These are phyloP conservation scores for Heliconius hewitsoni DNA, from an alignment of 1,140 invertebrate species.

Conservation along the genomic window DNA sequence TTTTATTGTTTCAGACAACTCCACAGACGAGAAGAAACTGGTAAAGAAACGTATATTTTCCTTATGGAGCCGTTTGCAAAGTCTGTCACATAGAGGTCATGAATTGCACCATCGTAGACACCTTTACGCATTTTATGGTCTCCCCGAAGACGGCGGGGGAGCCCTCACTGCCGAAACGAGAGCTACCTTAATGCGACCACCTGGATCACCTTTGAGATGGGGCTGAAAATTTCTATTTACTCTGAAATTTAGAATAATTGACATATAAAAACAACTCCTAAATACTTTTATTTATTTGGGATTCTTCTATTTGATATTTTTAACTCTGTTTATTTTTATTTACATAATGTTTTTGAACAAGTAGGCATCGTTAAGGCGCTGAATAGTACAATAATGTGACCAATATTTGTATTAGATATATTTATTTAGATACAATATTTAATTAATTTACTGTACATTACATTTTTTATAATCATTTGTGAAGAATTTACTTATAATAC, in stretches of 20 bases:
- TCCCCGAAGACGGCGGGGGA: constrained; percentile 58
- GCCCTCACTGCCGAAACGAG: constrained; percentile 69
- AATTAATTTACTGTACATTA: not conserved
- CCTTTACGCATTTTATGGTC: constrained; percentile 65
- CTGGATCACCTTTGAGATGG: constrained; percentile 72
- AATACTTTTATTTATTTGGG: not conserved
- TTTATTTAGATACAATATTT: constrained; percentile 25
- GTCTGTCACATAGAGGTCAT: constrained; percentile 67
- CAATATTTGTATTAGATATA: constrained; percentile 44
- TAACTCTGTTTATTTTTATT: constrained; percentile 14
- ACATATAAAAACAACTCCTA: not conserved
- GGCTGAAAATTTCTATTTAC: constrained; percentile 47
- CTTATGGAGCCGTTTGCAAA: constrained; percentile 73
- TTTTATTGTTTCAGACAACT: constrained; percentile 45
- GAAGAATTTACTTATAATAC: constrained; percentile 14
- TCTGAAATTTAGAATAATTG: not conserved
- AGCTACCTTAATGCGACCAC: constrained; percentile 67
- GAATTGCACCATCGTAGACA: constrained; percentile 69
- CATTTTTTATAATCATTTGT: constrained; percentile 21
- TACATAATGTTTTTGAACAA: constrained; percentile 23
- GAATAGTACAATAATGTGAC: constrained; percentile 71
- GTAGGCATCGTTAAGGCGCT: constrained; percentile 51
- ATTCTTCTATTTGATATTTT: constrained; percentile 2
- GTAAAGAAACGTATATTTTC: constrained; percentile 72
- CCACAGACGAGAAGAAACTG: constrained; percentile 49